phyloP scores from a whole-genome alignment of 1,140 invertebrate species.

The Drosophila melanogaster region DNA sequence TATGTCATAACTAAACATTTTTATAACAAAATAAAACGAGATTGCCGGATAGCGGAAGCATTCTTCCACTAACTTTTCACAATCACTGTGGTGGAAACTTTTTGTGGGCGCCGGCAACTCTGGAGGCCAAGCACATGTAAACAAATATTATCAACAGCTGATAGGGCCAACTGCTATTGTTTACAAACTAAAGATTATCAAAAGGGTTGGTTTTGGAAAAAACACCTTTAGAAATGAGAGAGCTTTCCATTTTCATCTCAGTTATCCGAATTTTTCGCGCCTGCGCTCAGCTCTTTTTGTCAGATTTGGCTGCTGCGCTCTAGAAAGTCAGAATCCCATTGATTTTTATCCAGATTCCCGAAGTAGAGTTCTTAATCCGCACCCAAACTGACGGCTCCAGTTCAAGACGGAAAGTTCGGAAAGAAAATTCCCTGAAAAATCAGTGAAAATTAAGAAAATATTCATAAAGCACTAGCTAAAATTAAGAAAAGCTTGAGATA shows the following conservation, averaged over 20 bases:
- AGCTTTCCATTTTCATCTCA: conserved; percentile 25
- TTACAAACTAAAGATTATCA: conserved; percentile 57
- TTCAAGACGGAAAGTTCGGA: conserved; percentile 54
- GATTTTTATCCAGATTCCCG: conserved; percentile 79
- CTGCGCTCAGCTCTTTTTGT: conserved; percentile 14
- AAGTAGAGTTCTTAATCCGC: conserved; percentile 77
- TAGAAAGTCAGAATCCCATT: conserved; percentile 64
- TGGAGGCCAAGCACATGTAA: conserved; percentile 46
- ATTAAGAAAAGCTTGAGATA: conserved; percentile 12
- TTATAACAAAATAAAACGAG: conserved; percentile 30
- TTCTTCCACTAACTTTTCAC: conserved; percentile 46
- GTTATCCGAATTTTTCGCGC: conserved; percentile 43
- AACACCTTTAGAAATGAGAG: conserved; percentile 4
- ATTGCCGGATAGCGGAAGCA: conserved; percentile 36
- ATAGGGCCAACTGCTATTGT: conserved; percentile 52
- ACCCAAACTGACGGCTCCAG: conserved; percentile 68
- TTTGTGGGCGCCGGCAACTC: conserved; percentile 26
- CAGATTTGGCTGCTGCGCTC: conserved; percentile 65
- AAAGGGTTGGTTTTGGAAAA: conserved; percentile 4
- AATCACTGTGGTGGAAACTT: conserved; percentile 51
- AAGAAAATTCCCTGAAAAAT: conserved; percentile 35
- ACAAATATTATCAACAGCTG: conserved; percentile 66
- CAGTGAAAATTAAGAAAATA: conserved; percentile 42
- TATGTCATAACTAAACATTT: conserved; percentile 63
- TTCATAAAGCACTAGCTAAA: conserved; percentile 13